Percentiles rank a stretch among this genome's conserved stretches.
Evolutionary conservation across 2,888 invertebrate genomes (phyloP).

Genomic region (Troilus luridus): DNA sequence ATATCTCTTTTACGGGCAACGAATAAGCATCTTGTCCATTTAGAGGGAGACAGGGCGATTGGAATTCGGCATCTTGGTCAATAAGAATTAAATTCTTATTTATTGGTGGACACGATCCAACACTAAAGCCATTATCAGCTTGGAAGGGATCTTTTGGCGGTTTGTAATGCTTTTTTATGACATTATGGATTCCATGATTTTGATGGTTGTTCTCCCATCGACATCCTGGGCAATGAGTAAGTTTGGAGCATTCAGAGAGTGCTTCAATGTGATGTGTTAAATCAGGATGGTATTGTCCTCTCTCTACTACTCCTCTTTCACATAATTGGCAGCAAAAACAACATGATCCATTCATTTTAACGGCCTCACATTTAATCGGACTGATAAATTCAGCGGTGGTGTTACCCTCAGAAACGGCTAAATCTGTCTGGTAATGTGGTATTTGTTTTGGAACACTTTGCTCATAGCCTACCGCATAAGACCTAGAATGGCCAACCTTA

Average conservation of each 20-base stretch:
- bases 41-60: background rate
- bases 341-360: background rate
- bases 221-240: too few relatives aligned
- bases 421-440: background rate
- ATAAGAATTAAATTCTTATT: background rate
- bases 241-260: background rate
- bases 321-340: background rate
- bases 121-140: background rate
- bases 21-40: background rate
- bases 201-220: too few relatives aligned
- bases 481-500: too few relatives aligned
- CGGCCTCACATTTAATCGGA: background rate
- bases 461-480: background rate
- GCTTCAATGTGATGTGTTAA: background rate
- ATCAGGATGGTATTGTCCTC: background rate
- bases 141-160: background rate
- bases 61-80: background rate
- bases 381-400: background rate
- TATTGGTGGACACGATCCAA: background rate
- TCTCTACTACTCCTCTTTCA: background rate
- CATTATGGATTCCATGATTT: too few relatives aligned
- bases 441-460: background rate
- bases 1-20: background rate
- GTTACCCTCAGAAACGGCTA: background rate
- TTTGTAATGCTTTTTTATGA: background rate